Percentiles rank a stretch among this genome's conserved stretches.
Conservation (phyloP, 2,888 invertebrate species). For the Leptarthrus brevirostris region DNA sequence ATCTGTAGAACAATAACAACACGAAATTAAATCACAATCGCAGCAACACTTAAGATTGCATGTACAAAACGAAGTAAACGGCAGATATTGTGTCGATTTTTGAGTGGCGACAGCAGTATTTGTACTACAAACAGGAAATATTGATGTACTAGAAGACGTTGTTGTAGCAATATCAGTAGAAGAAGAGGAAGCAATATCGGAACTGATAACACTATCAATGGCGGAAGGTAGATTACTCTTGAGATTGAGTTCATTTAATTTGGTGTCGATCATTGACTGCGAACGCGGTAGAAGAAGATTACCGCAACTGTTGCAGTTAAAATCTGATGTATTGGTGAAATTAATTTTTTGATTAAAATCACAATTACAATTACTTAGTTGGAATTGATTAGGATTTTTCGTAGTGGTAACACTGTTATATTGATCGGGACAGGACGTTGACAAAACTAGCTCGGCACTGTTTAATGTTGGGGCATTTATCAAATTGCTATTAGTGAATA, state of each 20-base stretch:
- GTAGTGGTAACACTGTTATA: not conserved
- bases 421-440: conserved; percentile 24
- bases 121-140: not conserved
- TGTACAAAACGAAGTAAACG: conserved; percentile 50
- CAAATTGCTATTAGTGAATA: not conserved
- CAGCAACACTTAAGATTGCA: conserved; percentile 54
- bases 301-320: not conserved
- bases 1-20: conserved; percentile 56
- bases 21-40: conserved; percentile 53
- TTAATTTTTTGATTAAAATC: not conserved
- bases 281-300: not conserved
- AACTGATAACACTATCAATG: not conserved
- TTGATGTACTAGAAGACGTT: not conserved
- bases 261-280: conserved; percentile 22
- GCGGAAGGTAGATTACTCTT: not conserved
- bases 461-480: not conserved
- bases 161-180: not conserved
- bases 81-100: conserved; percentile 29
- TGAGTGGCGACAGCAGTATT: not conserved
- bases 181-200: not conserved
- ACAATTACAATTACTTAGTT: not conserved
- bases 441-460: not conserved
- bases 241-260: conserved; percentile 27
- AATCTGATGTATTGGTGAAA: not conserved
- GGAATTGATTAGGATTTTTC: not conserved